These are phyloP conservation scores for Strigops habroptila DNA, from an alignment of 2,113 vertebrate species.

Conservation along the genomic window DNA sequence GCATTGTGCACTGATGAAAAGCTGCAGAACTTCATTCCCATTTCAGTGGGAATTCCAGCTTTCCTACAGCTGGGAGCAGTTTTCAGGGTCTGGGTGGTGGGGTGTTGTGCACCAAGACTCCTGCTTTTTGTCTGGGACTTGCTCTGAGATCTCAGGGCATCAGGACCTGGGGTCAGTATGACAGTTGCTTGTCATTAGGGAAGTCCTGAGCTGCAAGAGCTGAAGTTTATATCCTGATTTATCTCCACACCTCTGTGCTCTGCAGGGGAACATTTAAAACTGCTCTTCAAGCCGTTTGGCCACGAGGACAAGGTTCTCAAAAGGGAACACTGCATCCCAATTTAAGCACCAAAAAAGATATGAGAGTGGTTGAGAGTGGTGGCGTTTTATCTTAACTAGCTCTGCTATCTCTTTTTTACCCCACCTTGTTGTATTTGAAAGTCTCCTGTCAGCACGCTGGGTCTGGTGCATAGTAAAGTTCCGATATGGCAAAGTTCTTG, in stretches of 20 bases:
- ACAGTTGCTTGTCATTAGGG: not conserved
- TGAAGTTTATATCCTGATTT: rapidly evolving
- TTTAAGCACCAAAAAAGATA: not conserved
- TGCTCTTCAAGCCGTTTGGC: not conserved
- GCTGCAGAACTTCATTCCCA: rapidly evolving
- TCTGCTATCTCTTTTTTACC: not conserved
- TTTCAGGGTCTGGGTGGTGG: not conserved
- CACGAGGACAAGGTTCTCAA: not conserved
- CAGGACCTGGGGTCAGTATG: not conserved
- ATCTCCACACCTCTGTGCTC: rapidly evolving
- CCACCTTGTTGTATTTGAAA: not conserved
- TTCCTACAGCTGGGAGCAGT: not conserved
- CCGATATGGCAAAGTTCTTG: not conserved
- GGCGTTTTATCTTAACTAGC: rapidly evolving
- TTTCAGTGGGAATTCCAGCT: not conserved
- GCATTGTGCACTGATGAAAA: rapidly evolving
- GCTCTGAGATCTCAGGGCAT: rapidly evolving
- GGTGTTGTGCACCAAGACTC: rapidly evolving
- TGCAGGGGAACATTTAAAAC: rapidly evolving
- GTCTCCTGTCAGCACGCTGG: not conserved
- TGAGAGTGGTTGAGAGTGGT: not conserved
- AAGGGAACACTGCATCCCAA: rapidly evolving
- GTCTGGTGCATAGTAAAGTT: not conserved
- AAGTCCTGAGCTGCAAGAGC: not conserved
- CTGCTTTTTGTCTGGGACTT: not conserved